Evolutionary conservation across 2,113 vertebrate genomes (phyloP).

Genomic region (Aptenodytes patagonicus): DNA sequence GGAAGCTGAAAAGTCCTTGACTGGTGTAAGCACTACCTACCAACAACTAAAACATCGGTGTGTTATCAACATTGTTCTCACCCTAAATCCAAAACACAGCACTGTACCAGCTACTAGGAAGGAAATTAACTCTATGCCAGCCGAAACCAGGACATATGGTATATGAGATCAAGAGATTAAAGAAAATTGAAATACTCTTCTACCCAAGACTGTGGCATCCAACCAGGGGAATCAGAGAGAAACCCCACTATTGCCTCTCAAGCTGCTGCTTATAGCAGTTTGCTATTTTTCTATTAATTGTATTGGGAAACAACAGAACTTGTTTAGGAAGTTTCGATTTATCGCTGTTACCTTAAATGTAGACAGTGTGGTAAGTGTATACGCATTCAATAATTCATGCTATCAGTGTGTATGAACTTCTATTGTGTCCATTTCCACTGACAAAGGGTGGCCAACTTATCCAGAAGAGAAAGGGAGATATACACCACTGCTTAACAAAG

Average conservation of each 20-base stretch:
- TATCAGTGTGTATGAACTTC: neutral
- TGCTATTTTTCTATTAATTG: neutral
- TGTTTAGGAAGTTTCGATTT: neutral
- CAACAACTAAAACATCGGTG: too few species aligned
- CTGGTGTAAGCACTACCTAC: too few species aligned
- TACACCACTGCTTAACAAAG: neutral
- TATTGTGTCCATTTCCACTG: neutral
- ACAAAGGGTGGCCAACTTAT: neutral
- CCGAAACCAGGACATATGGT: too few species aligned
- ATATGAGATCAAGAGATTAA: neutral
- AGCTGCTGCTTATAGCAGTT: neutral
- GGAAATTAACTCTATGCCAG: too few species aligned
- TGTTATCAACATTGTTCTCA: too few species aligned
- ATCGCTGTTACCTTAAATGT: neutral
- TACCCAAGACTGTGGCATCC: neutral
- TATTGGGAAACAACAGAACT: neutral
- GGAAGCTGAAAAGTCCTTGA: too few species aligned
- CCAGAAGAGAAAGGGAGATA: neutral
- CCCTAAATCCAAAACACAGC: too few species aligned
- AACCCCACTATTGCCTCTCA: rapidly evolving
- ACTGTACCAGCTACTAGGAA: too few species aligned
- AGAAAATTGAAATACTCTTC: neutral
- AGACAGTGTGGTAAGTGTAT: neutral
- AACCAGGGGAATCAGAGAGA: neutral
- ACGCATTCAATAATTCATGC: neutral